Evolutionary conservation across 2,797 vertebrate species (phyloP).

Genomic region (Melopsittacus undulatus): DNA sequence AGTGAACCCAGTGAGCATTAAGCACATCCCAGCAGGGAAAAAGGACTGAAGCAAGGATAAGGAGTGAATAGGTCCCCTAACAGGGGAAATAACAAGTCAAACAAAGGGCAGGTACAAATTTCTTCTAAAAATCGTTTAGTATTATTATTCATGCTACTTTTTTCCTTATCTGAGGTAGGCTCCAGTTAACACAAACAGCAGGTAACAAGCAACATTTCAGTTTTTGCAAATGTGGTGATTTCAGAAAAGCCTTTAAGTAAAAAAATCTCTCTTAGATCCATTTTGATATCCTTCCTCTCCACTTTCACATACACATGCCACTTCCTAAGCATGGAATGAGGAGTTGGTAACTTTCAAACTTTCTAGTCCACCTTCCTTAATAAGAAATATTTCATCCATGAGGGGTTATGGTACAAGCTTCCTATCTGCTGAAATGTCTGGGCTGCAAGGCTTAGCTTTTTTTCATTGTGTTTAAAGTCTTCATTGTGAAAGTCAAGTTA

Average conservation of each 20-base stretch:
- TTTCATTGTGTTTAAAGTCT: slow-evolving; percentile 1
- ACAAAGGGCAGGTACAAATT: neutral
- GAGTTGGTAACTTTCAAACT: neutral
- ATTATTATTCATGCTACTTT: neutral
- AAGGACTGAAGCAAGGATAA: neutral
- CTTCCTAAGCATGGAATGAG: neutral
- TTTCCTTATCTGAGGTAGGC: neutral
- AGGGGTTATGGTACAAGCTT: neutral
- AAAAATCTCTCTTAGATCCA: neutral
- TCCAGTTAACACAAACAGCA: neutral
- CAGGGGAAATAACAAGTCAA: neutral
- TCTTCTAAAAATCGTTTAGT: neutral
- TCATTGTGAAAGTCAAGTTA: neutral
- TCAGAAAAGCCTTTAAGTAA: neutral
- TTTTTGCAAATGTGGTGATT: neutral
- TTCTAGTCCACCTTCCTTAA: neutral
- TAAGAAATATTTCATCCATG: neutral
- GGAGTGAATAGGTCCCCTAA: neutral
- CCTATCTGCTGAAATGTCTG: neutral
- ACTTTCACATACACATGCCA: neutral
- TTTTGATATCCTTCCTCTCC: neutral
- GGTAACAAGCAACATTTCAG: neutral
- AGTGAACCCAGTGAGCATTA: neutral
- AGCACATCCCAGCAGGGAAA: neutral
- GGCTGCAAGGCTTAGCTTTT: neutral